Conservation (phyloP, 2,888 invertebrate species). For the Campopleginae sp. region DNA sequence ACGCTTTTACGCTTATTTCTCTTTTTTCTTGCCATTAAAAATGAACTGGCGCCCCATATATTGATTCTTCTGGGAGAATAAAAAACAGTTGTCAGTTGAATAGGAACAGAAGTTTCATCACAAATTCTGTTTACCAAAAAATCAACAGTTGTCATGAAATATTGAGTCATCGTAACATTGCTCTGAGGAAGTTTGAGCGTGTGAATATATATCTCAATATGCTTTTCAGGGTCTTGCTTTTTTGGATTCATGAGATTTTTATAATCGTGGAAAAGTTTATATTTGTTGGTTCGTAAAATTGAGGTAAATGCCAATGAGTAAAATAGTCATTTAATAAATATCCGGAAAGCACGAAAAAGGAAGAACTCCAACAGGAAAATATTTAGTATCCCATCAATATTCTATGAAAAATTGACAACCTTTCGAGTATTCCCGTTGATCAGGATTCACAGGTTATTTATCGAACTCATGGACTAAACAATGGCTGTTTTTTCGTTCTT, state of each 20-base stretch:
- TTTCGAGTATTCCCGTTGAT: background rate
- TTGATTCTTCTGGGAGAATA: conserved; percentile 21
- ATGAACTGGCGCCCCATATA: conserved; percentile 39
- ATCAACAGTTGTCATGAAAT: background rate
- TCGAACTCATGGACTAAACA: background rate
- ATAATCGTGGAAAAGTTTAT: background rate
- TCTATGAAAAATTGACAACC: background rate
- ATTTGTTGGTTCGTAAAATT: background rate
- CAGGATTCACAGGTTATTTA: background rate
- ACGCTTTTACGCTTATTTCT: conserved; percentile 22
- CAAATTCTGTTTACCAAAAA: background rate
- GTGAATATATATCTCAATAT: too few relatives aligned
- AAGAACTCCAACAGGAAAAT: background rate
- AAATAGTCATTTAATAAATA: too few relatives aligned
- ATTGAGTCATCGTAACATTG: background rate
- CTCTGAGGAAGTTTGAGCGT: background rate
- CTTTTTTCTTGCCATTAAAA: conserved; percentile 18
- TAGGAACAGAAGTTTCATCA: background rate
- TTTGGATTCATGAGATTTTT: background rate
- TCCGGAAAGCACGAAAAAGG: background rate
- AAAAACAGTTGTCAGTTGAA: background rate
- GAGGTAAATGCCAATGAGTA: background rate
- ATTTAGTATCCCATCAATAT: background rate
- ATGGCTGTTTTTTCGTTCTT: background rate
- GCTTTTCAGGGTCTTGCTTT: too few relatives aligned